Conservation (phyloP, 2,113 vertebrate genomes). For the Sylvietta virens region DNA sequence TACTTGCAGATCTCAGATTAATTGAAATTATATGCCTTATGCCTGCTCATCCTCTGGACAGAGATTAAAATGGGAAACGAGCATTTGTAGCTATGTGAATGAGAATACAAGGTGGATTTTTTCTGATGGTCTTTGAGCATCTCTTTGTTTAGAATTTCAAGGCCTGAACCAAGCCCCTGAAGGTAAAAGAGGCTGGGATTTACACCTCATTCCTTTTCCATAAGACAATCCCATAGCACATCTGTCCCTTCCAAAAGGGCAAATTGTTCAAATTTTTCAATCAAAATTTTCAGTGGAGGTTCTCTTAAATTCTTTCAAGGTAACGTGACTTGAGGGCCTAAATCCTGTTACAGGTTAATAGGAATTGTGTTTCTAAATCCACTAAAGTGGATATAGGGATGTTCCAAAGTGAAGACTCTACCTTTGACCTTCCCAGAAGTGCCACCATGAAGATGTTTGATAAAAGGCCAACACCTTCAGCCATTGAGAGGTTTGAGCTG, state of each 20-base stretch:
- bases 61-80: constrained; percentile 17
- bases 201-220: background rate
- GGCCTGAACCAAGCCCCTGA: background rate
- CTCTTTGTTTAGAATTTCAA: background rate
- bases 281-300: background rate
- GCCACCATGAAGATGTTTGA: background rate
- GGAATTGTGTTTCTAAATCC: background rate
- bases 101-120: background rate
- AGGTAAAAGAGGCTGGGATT: background rate
- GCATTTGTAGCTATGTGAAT: background rate
- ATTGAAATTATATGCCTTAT: constrained; percentile 30
- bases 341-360: background rate
- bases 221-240: background rate
- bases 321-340: background rate
- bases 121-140: background rate
- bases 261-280: background rate
- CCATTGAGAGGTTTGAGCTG: background rate
- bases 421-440: background rate
- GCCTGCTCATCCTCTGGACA: background rate
- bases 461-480: background rate
- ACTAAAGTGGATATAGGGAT: too few species aligned
- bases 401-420: background rate
- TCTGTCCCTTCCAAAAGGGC: background rate
- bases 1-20: constrained; percentile 41
- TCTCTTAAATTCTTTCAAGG: background rate